Evolutionary conservation across 2,797 vertebrate species (phyloP).

Genomic region (Falco novaeseelandiae): DNA sequence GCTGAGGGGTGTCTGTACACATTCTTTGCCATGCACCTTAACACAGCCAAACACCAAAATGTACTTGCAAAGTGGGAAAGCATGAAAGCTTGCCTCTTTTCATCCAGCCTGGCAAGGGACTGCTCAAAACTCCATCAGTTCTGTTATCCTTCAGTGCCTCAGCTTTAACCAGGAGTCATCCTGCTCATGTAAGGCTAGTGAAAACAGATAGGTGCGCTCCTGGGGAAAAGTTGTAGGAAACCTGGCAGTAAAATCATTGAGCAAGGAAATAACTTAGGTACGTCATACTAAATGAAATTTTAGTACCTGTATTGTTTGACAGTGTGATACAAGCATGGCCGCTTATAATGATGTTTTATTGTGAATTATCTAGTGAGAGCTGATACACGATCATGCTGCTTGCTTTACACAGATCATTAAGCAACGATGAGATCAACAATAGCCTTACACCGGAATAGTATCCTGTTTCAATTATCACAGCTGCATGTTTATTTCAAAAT

Average conservation of each 20-base stretch:
- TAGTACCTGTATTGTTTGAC: not conserved
- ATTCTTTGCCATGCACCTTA: not conserved
- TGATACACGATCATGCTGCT: not conserved
- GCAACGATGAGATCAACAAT: not conserved
- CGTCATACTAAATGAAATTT: not conserved
- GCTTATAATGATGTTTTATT: not conserved
- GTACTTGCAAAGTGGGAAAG: not conserved
- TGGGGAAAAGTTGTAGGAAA: not conserved
- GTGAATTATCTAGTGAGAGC: not conserved
- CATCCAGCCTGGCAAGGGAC: not conserved
- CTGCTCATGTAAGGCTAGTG: not conserved
- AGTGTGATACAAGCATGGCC: not conserved
- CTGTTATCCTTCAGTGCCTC: not conserved
- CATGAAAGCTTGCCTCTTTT: not conserved
- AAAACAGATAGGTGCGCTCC: not conserved
- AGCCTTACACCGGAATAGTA: not conserved
- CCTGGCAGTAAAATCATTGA: not conserved
- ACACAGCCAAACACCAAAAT: not conserved
- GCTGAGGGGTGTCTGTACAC: not conserved
- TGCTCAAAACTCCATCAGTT: not conserved
- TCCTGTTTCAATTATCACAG: not conserved
- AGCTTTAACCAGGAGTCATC: not conserved
- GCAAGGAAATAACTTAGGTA: not conserved
- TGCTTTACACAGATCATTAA: not conserved
- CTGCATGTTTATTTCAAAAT: not conserved